Evolutionary conservation across 2,113 vertebrate species (phyloP).

Genomic region (Recurvirostra avosetta): DNA sequence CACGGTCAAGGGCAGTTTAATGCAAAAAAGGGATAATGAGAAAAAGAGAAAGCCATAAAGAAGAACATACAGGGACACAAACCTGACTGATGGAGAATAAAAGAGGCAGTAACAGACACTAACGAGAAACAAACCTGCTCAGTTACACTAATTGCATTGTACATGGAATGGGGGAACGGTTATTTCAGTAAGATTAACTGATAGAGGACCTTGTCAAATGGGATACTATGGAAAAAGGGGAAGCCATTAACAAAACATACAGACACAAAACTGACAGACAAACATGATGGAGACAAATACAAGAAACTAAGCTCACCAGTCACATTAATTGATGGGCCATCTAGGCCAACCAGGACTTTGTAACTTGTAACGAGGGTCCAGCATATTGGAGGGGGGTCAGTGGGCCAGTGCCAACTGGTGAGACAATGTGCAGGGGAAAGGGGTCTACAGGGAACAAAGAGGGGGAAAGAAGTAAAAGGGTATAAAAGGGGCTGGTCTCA

Average conservation of each 20-base stretch:
- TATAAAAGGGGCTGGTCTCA: background rate
- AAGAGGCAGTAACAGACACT: background rate
- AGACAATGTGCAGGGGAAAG: background rate
- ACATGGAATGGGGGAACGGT: background rate
- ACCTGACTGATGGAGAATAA: background rate
- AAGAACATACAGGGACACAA: background rate
- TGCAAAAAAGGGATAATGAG: background rate
- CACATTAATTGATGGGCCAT: rapidly evolving
- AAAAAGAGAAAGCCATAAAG: background rate
- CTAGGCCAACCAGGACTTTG: background rate
- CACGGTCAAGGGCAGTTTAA: background rate
- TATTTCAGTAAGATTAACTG: background rate
- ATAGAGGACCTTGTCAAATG: background rate
- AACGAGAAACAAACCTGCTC: background rate
- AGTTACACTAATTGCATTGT: too few relatives aligned
- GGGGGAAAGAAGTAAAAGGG: background rate
- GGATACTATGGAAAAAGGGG: background rate
- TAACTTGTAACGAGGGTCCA: background rate
- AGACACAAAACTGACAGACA: background rate
- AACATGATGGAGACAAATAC: background rate
- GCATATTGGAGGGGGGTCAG: background rate
- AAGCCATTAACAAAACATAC: background rate
- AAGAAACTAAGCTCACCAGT: background rate
- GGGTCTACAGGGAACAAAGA: background rate
- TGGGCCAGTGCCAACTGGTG: background rate